phyloP scores from a whole-genome alignment of 2,113 vertebrate species.

The Neogobius melanostomus region DNA sequence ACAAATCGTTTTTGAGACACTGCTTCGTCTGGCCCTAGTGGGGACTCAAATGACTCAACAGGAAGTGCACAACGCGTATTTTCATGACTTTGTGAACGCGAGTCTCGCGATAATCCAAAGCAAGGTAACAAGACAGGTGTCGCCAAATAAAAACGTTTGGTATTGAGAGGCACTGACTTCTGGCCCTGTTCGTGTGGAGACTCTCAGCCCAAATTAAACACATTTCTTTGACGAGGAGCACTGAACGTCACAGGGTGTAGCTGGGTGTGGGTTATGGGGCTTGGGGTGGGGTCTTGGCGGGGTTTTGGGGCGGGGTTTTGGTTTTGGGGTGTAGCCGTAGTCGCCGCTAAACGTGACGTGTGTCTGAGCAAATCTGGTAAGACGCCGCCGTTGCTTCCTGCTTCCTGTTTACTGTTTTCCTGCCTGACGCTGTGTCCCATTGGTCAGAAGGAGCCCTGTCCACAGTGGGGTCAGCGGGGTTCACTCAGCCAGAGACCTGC shows the following conservation, averaged over 20 bases:
- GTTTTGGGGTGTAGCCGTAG: constrained; percentile 32
- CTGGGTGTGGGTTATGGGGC: not conserved
- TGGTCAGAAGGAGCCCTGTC: constrained; percentile 42
- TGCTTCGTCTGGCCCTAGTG: too few species aligned
- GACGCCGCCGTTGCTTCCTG: constrained; percentile 60
- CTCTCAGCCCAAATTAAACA: not conserved
- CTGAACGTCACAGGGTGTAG: not conserved
- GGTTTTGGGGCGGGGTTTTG: not conserved
- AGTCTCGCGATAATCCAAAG: too few species aligned
- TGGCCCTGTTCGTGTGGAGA: not conserved
- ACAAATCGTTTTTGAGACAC: too few species aligned
- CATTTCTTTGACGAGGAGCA: too few species aligned
- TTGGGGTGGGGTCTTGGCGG: not conserved
- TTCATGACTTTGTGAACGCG: too few species aligned
- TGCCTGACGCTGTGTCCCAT: constrained; percentile 53
- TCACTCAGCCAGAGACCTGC: constrained; percentile 15
- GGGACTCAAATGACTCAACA: too few species aligned
- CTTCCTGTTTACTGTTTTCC: constrained; percentile 57
- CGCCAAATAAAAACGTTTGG: too few species aligned
- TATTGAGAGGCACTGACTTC: too few species aligned
- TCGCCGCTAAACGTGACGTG: constrained; percentile 42
- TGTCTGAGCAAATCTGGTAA: constrained; percentile 64
- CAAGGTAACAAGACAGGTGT: too few species aligned
- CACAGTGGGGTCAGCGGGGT: constrained; percentile 38
- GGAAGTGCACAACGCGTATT: too few species aligned